Conservation (phyloP, 2,888 invertebrate species). For the Ryuthela nishihirai region DNA sequence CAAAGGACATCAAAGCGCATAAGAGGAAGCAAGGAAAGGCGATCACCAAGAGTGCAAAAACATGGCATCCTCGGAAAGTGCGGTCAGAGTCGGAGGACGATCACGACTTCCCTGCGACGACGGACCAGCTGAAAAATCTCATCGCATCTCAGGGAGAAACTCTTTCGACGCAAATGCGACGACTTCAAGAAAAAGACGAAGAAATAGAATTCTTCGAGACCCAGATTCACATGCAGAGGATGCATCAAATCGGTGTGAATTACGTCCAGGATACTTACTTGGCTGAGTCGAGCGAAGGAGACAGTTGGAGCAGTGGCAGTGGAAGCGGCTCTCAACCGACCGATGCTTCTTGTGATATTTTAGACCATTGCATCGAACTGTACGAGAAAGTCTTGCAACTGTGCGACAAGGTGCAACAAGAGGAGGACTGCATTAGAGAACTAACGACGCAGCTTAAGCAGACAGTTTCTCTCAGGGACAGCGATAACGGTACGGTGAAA, state of each 20-base stretch:
- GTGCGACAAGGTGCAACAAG: conserved; percentile 42
- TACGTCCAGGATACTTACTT: conserved; percentile 74
- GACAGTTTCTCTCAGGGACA: conserved; percentile 24
- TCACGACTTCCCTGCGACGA: conserved; percentile 49
- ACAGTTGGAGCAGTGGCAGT: not conserved
- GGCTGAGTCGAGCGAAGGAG: conserved; percentile 50
- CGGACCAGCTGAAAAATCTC: conserved; percentile 54
- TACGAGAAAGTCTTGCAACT: conserved; percentile 32
- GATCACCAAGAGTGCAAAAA: conserved; percentile 10
- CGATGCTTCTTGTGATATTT: conserved; percentile 25
- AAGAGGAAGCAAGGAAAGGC: conserved; percentile 9
- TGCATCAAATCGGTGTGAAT: conserved; percentile 72
- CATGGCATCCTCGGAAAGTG: conserved; percentile 31
- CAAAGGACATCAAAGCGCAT: conserved; percentile 34
- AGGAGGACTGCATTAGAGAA: conserved; percentile 42
- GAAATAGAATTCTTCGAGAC: conserved; percentile 74
- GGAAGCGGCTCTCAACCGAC: not conserved
- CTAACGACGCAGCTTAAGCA: conserved; percentile 25
- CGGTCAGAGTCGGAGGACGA: conserved; percentile 33
- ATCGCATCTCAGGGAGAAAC: conserved; percentile 62
- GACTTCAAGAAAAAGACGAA: conserved; percentile 65
- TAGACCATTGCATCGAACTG: conserved; percentile 31
- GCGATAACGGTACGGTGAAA: not conserved
- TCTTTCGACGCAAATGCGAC: conserved; percentile 53
- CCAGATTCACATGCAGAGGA: conserved; percentile 67